phyloP scores from a whole-genome alignment of 2,797 vertebrate genomes.

The Potorous gilbertii region DNA sequence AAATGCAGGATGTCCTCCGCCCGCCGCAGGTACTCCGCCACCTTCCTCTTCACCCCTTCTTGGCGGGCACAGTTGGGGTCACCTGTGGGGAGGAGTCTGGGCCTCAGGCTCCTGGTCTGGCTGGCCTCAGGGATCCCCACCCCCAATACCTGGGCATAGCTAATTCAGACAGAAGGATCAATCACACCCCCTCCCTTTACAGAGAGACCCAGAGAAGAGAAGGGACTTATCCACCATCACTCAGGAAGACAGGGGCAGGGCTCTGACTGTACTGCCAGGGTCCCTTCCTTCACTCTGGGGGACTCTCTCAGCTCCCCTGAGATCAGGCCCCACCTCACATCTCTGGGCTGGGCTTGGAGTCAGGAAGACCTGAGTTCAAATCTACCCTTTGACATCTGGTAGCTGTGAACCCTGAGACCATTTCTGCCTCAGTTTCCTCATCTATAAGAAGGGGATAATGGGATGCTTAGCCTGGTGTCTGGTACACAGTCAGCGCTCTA shows the following conservation, averaged over 20 bases:
- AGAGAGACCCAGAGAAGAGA: background rate
- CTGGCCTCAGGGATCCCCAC: background rate
- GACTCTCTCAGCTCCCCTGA: background rate
- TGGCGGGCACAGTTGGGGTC: slow-evolving; percentile 86
- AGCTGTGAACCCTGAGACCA: background rate
- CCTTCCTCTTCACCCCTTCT: slow-evolving; percentile 90
- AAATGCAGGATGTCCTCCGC: slow-evolving; percentile 88
- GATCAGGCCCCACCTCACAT: background rate
- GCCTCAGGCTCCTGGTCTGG: background rate
- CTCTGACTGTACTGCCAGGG: background rate
- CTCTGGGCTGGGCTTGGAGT: background rate
- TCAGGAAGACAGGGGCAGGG: background rate
- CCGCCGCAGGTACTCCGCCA: slow-evolving; percentile 89
- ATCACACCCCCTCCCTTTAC: slow-evolving; percentile 16
- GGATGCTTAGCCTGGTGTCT: too few relatives aligned
- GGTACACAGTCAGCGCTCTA: background rate
- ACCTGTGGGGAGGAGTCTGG: slow-evolving; percentile 78
- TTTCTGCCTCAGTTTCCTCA: background rate
- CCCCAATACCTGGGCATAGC: background rate
- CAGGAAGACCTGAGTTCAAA: background rate
- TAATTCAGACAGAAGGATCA: background rate
- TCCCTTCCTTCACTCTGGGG: background rate
- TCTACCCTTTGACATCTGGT: background rate
- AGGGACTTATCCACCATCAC: background rate
- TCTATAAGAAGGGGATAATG: background rate